Evolutionary conservation across 1,140 invertebrate genomes (phyloP), one percentile per base, ranked within the genome.

Genomic region (Drosophila oshimai): DNA sequence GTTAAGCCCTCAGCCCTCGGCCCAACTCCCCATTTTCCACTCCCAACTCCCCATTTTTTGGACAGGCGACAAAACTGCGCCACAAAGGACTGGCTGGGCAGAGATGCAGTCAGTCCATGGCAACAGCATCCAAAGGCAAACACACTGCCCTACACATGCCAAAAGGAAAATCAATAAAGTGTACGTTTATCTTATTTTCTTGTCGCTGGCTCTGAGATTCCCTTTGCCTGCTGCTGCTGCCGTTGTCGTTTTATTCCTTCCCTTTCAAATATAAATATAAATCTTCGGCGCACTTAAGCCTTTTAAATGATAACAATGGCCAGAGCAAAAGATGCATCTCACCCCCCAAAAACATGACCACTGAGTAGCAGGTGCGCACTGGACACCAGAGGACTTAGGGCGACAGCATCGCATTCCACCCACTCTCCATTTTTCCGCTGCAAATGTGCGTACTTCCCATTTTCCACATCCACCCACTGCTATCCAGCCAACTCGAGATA

Each of bases 241-340:
- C n/a, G n/a, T n/a, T n/a, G 60, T 36, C 28, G 29, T 26, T 44
- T 36, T 31, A 15, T 44, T 68, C 37, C 41, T 54, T 46, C 36
- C 24, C 53, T 20, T 72, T 45, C 75, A 69, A 84, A 81, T n/a
- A n/a, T 75, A 74, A 83, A 84, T 84, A 84, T 84, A 84, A 84
- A 87, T 84, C 81, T 84, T 84, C 49, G 72, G 54, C 44, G 72
- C 75, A 80, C 81, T 84, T 84, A 73, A 87, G 81, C 80, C 81
- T 86, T 87, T 86, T 87, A 87, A 80, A 86, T 86, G 77, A 87
- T 87, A 86, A 87, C 81, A 86, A 86, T 86, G 75, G 61, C 26
- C 10, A 6, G 29, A 20, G 26, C 53, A 49, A 50, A 55, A 57
- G 61, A 73, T 64, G 50, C 49, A 55, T 58, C 6, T 39, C 50